Evolutionary conservation across 37 sponge, comb jelly and placozoan genomes (phyloP).

Genomic region (Bolinopsis microptera): DNA sequence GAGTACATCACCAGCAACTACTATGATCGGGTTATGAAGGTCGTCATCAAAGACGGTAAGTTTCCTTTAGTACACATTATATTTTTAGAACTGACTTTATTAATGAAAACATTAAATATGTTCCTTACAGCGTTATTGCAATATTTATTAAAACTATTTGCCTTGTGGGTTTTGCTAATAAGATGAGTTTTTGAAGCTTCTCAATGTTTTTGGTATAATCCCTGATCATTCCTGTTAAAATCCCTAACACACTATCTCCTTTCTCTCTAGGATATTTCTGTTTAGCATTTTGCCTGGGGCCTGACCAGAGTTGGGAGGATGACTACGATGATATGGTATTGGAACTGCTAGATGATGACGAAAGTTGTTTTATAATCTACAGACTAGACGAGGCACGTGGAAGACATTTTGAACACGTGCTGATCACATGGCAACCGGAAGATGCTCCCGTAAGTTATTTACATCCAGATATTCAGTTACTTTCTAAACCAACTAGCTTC

Average conservation of each 20-base stretch:
- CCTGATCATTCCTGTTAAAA: too few species aligned
- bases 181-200: too few species aligned
- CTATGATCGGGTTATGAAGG: slow-evolving; percentile 60
- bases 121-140: background rate
- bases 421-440: slow-evolving; percentile 65
- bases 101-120: background rate
- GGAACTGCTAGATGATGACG: slow-evolving; percentile 62
- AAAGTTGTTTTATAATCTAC: slow-evolving; percentile 58
- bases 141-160: too few species aligned
- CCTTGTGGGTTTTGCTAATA: too few species aligned
- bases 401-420: slow-evolving; percentile 53
- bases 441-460: slow-evolving; percentile 11
- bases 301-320: slow-evolving; percentile 37
- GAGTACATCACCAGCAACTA: slow-evolving; percentile 59
- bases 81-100: background rate
- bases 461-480: too few species aligned
- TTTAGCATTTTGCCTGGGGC: slow-evolving; percentile 47
- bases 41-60: slow-evolving; percentile 36
- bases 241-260: too few species aligned
- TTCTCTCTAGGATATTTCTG: slow-evolving; percentile 16
- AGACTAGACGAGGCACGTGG: slow-evolving; percentile 59
- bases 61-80: too few species aligned
- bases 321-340: slow-evolving; percentile 60
- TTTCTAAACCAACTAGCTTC: too few species aligned
- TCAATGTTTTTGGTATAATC: too few species aligned